Conservation (phyloP, 2,113 vertebrate species). For the Hemiscyllium ocellatum region DNA sequence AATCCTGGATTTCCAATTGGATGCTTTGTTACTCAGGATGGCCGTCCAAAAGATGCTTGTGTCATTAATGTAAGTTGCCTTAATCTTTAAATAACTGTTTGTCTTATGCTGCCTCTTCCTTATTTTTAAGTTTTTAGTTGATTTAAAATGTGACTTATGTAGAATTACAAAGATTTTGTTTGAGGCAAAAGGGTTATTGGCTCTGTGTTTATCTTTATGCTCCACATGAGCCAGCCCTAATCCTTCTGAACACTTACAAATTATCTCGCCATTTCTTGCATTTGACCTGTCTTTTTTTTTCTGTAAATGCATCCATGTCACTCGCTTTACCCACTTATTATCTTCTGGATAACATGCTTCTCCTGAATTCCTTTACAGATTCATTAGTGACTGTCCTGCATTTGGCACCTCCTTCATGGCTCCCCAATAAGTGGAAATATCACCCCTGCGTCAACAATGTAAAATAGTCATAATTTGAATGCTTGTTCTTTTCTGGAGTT, state of each 20-base stretch:
- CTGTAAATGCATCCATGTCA: not conserved
- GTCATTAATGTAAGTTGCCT: constrained; percentile 37
- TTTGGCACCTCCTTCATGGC: not conserved
- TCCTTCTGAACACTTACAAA: not conserved
- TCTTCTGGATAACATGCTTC: not conserved
- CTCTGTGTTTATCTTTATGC: not conserved
- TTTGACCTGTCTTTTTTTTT: not conserved
- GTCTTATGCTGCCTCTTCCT: not conserved
- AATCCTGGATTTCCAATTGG: constrained; percentile 39
- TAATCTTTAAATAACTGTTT: not conserved
- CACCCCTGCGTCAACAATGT: not conserved
- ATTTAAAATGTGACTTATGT: not conserved
- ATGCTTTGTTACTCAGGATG: constrained; percentile 37
- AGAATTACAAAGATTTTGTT: not conserved
- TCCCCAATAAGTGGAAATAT: not conserved
- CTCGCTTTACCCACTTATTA: not conserved
- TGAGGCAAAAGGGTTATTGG: not conserved
- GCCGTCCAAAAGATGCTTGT: constrained; percentile 36
- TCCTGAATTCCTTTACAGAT: not conserved
- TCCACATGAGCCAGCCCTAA: not conserved
- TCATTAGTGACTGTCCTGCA: not conserved
- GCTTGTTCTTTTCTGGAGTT: not conserved
- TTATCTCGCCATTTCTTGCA: not conserved
- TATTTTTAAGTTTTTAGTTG: not conserved
- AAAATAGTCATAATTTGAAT: not conserved